These are phyloP conservation scores for Seriola aureovittata DNA, from an alignment of 2,113 vertebrate genomes.

Conservation along the genomic window DNA sequence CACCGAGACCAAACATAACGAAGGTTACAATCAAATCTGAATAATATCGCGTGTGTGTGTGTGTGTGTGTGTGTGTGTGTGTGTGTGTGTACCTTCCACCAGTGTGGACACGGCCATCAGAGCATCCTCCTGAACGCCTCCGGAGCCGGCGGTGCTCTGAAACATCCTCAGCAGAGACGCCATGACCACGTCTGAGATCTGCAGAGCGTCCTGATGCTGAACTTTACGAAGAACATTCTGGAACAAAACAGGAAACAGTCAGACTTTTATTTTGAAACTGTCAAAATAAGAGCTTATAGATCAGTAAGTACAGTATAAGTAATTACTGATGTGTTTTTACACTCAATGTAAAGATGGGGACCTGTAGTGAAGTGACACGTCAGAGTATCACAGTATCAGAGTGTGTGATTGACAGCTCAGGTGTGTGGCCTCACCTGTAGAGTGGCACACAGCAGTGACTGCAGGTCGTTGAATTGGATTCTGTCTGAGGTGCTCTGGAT, in stretches of 20 bases:
- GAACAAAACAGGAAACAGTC: not conserved
- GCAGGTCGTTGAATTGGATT: slow-evolving; percentile 99
- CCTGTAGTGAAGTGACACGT: too few relatives aligned
- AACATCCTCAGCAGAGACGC: slow-evolving; percentile 97
- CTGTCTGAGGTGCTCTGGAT: slow-evolving; percentile 99
- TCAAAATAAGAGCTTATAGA: slow-evolving; percentile 11
- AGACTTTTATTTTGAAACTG: not conserved
- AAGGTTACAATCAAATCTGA: too few relatives aligned
- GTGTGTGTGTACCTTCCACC: slow-evolving; percentile 89
- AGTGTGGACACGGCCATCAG: slow-evolving; percentile 98
- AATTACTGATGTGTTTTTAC: too few relatives aligned
- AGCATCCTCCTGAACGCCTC: slow-evolving; percentile 95
- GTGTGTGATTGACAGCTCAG: not conserved
- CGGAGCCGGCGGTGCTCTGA: slow-evolving; percentile 97
- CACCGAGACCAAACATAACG: too few relatives aligned
- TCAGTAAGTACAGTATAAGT: too few relatives aligned
- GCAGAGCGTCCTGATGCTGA: slow-evolving; percentile 96
- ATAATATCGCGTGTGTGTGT: too few relatives aligned
- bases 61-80: not conserved
- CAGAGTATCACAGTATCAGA: too few relatives aligned
- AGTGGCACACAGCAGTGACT: slow-evolving; percentile 97
- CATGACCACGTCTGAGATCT: slow-evolving; percentile 99
- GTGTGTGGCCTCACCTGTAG: slow-evolving; percentile 88
- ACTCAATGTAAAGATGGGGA: too few relatives aligned
- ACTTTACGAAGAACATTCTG: slow-evolving; percentile 97